A percentile compares a stretch with the other conserved stretches of the same genome.
Evolutionary conservation across 2,797 vertebrate species (phyloP).

Genomic region (Oceanodroma leucorhoa): DNA sequence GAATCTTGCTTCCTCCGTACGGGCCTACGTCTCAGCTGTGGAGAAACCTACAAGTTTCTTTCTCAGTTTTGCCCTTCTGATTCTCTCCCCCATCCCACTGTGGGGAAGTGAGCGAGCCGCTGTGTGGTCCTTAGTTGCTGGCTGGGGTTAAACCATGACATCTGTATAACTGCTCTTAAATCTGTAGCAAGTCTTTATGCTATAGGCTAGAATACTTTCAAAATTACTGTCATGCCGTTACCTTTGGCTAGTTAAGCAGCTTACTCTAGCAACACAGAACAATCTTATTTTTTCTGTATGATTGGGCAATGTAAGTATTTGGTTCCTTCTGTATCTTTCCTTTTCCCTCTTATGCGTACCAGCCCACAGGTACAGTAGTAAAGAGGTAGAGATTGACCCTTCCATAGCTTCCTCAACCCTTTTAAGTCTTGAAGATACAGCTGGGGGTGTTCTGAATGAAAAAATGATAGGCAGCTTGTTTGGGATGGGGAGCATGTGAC

Average conservation of each 20-base stretch:
- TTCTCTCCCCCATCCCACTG: fast-evolving
- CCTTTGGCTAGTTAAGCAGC: not conserved
- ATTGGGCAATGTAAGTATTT: not conserved
- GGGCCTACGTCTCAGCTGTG: not conserved
- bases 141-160: not conserved
- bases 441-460: not conserved
- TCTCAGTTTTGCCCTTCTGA: not conserved
- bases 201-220: not conserved
- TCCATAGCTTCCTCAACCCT: not conserved
- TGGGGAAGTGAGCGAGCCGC: fast-evolving
- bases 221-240: not conserved
- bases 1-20: not conserved
- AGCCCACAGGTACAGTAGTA: not conserved
- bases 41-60: not conserved
- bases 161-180: not conserved
- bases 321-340: not conserved
- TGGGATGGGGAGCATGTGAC: not conserved
- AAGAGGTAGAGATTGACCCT: not conserved
- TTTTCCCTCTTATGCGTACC: not conserved
- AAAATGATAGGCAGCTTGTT: not conserved
- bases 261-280: not conserved
- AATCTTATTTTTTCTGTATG: not conserved
- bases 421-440: not conserved
- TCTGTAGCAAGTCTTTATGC: not conserved
- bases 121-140: not conserved